These are phyloP conservation scores for Sitophilus oryzae DNA, from an alignment of 1,140 invertebrate genomes.

Conservation along the genomic window DNA sequence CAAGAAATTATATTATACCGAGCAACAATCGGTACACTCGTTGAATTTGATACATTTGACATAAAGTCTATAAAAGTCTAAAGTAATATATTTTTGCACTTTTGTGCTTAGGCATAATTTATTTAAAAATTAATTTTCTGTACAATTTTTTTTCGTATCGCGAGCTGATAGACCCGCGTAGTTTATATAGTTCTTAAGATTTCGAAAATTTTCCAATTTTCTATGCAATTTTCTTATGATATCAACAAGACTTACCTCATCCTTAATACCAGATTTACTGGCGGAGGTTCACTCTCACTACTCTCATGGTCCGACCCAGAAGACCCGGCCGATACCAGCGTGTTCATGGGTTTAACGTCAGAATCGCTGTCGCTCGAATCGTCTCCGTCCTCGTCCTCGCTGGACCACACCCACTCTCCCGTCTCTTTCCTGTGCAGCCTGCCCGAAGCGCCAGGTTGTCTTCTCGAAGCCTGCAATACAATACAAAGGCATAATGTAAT, in stretches of 20 bases:
- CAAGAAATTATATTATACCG: too few relatives aligned
- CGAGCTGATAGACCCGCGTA: too few relatives aligned
- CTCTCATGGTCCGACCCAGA: slow-evolving; percentile 68
- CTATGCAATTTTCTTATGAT: too few relatives aligned
- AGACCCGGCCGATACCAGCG: slow-evolving; percentile 75
- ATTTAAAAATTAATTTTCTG: too few relatives aligned
- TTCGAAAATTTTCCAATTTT: too few relatives aligned
- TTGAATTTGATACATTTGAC: too few relatives aligned
- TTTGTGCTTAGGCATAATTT: too few relatives aligned
- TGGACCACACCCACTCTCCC: slow-evolving; percentile 99
- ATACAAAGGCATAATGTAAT: neutral
- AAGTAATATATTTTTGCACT: too few relatives aligned
- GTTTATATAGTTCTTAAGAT: too few relatives aligned
- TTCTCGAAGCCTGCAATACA: slow-evolving; percentile 60
- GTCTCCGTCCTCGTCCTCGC: slow-evolving; percentile 72
- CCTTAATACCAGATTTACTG: slow-evolving; percentile 70
- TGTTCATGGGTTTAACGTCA: slow-evolving; percentile 49
- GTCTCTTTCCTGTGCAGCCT: slow-evolving; percentile 88
- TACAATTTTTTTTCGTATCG: too few relatives aligned
- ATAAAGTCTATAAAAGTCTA: too few relatives aligned
- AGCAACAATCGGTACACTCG: too few relatives aligned
- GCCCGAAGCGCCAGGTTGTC: slow-evolving; percentile 86
- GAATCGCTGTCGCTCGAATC: slow-evolving; percentile 52
- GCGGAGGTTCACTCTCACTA: slow-evolving; percentile 49
- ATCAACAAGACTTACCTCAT: slow-evolving; percentile 62